phyloP scores from a whole-genome alignment of 2,797 vertebrate genomes.

The Enteromius radiatus region DNA sequence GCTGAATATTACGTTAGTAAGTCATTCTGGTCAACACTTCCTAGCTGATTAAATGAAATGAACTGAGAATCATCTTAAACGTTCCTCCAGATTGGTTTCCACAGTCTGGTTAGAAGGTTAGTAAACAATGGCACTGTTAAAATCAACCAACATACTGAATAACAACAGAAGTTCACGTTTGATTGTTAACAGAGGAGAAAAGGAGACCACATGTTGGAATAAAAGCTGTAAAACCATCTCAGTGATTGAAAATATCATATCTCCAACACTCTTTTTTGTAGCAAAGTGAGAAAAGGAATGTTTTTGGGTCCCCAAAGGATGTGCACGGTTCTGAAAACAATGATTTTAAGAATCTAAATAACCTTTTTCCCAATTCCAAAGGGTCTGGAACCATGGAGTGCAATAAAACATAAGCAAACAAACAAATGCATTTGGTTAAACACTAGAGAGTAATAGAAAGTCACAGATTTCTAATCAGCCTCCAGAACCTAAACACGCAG shows the following conservation, averaged over 20 bases:
- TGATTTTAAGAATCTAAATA: neutral
- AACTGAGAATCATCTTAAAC: neutral
- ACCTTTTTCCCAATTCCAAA: neutral
- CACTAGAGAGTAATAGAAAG: neutral
- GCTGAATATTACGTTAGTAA: neutral
- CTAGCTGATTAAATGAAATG: neutral
- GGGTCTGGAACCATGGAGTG: neutral
- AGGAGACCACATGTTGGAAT: too few species aligned
- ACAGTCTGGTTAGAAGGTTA: neutral
- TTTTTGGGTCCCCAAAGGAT: neutral
- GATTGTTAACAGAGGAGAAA: neutral
- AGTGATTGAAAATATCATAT: neutral
- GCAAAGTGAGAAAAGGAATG: neutral
- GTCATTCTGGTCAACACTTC: neutral
- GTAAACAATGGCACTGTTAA: neutral
- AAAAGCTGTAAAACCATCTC: neutral
- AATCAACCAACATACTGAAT: neutral
- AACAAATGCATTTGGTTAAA: neutral
- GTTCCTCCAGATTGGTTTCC: too few species aligned
- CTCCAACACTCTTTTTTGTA: neutral
- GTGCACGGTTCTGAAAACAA: neutral
- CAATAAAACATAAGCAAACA: neutral
- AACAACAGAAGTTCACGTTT: neutral
- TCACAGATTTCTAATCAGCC: neutral
- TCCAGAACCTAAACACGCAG: conserved; percentile 10